Percentiles rank a stretch among this genome's conserved stretches.
These are phyloP conservation scores for Orthonychiurus folsomi DNA, from an alignment of 2,888 invertebrate species.

Conservation along the genomic window DNA sequence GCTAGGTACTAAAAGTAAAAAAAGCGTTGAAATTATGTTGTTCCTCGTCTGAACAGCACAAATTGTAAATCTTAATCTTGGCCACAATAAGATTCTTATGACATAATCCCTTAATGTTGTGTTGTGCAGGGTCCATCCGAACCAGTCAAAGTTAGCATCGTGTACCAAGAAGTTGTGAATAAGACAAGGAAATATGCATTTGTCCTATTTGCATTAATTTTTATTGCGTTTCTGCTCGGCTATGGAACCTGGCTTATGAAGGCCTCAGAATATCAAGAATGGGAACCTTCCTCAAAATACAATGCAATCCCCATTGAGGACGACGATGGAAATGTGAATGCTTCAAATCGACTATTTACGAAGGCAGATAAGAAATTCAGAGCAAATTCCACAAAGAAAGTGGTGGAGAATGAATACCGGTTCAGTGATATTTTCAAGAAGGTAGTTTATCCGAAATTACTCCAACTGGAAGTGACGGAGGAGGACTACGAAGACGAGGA, in stretches of 20 bases:
- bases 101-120: too few species aligned
- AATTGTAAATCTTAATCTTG: too few species aligned
- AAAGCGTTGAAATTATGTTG: too few species aligned
- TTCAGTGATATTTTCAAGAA: not conserved
- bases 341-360: not conserved
- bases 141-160: not conserved
- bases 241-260: not conserved
- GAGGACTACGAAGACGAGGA: not conserved
- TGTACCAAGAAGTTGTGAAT: not conserved
- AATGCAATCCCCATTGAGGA: constrained; percentile 1
- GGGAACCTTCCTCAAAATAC: constrained; percentile 4
- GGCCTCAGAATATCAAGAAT: not conserved
- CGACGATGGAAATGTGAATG: not conserved
- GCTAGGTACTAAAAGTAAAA: too few species aligned
- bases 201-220: not conserved
- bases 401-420: not conserved
- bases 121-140: too few species aligned
- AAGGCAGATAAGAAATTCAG: not conserved
- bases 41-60: too few species aligned
- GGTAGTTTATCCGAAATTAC: not conserved
- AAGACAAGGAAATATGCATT: not conserved
- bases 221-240: not conserved
- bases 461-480: not conserved
- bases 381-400: not conserved
- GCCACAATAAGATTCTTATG: too few species aligned